Evolutionary conservation across 2,797 vertebrate genomes (phyloP).

Genomic region (Sciaenops ocellatus): DNA sequence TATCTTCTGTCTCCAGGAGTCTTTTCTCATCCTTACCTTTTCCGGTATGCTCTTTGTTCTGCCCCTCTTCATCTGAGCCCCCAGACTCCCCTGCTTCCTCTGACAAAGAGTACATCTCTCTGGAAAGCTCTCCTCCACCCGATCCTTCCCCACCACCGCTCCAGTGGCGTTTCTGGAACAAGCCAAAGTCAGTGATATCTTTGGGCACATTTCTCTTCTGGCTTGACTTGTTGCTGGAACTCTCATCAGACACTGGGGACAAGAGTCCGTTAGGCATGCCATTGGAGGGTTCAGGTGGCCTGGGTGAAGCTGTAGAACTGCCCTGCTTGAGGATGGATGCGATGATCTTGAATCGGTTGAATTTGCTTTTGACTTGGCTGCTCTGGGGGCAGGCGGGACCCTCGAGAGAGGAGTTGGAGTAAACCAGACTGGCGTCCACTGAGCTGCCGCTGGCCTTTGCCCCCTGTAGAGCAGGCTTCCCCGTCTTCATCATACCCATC

Average conservation of each 20-base stretch:
- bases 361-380: slow-evolving; percentile 86
- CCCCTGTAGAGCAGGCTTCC: slow-evolving; percentile 84
- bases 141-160: slow-evolving; percentile 54
- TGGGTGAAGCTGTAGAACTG: slow-evolving; percentile 70
- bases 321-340: slow-evolving; percentile 91
- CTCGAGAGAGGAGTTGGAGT: slow-evolving; percentile 86
- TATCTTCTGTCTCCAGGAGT: slow-evolving; percentile 20
- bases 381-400: slow-evolving; percentile 76
- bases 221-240: slow-evolving; percentile 61
- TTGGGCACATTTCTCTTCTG: slow-evolving; percentile 87
- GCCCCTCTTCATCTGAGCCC: slow-evolving; percentile 77
- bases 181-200: slow-evolving; percentile 87
- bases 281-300: slow-evolving; percentile 85
- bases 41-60: slow-evolving; percentile 36
- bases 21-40: slow-evolving; percentile 45
- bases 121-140: slow-evolving; percentile 71
- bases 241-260: slow-evolving; percentile 53
- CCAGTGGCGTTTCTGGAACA: slow-evolving; percentile 89
- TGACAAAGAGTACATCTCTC: slow-evolving; percentile 92
- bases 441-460: slow-evolving; percentile 77
- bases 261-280: slow-evolving; percentile 90
- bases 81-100: slow-evolving; percentile 88
- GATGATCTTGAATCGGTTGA: slow-evolving; percentile 90
- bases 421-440: slow-evolving; percentile 80
- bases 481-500: slow-evolving; percentile 94